Evolutionary conservation across 1,140 invertebrate species (phyloP), one percentile per base, ranked within the genome.

Genomic region (Neomicropteryx cornuta): DNA sequence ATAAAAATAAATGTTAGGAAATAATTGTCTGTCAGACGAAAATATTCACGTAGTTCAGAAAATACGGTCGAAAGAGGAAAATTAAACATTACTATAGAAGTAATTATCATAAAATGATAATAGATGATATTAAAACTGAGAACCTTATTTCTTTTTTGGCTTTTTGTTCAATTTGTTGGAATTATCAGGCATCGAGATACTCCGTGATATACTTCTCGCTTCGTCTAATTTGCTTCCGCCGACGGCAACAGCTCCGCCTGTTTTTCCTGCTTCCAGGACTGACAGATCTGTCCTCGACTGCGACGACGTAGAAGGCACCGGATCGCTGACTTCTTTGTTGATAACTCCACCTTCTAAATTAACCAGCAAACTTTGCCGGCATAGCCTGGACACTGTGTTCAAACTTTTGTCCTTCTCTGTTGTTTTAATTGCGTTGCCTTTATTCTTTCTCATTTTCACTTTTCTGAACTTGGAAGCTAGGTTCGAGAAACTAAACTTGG

Each of bases 311-410:
- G 34, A 18, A 5, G 37, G 42, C 18, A 10, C 39, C 13, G 18
- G 18, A 27, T 41, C 5, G 24, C 17, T 17, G 20, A 4, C n/a
- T 34, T 17, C 4, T 31, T 36, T 27, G 4, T 18, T 32, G 24
- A 24, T 46, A 37, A 22, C 37, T 17, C 38, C 41, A 11, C 36
- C 36, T 21, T 56, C 49, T 18, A 75, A 60, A 44, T 75, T 68
- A 5, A 82, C 76, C 1, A 80, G 52, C 1, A 82, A 55, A 55
- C 77, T 81, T 44, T 81, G 79, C 17, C 78, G 51, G 42, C 79
- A 82, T 0, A 82, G 55, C 14, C 67, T 68, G 2, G 77, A 70
- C 0, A 81, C 71, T 0, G 77, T 71, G 28, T 71, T 70, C 47
- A 73, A 61, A 30, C n/a, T 54, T 60, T 8, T 46, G 50, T 28